These are phyloP conservation scores for Coboldia fuscipes DNA, from an alignment of 1,140 invertebrate species.

Conservation along the genomic window DNA sequence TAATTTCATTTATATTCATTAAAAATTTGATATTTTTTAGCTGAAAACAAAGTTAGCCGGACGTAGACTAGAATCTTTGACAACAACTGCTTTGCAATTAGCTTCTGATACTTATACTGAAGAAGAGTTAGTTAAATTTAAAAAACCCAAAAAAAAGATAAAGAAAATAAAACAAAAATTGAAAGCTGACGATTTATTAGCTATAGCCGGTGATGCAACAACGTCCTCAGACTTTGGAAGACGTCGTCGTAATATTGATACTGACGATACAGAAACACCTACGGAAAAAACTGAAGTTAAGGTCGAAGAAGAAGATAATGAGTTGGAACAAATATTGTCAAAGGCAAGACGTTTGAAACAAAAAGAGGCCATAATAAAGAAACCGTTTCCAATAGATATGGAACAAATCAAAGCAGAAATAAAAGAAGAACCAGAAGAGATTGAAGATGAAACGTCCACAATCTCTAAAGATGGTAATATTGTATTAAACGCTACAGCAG, in stretches of 20 bases:
- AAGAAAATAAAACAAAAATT: slow-evolving; percentile 26
- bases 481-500: slow-evolving; percentile 80
- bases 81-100: slow-evolving; percentile 38
- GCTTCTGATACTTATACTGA: slow-evolving; percentile 79
- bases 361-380: slow-evolving; percentile 24
- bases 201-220: slow-evolving; percentile 11
- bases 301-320: slow-evolving; percentile 45
- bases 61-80: slow-evolving; percentile 50
- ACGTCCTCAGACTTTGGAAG: slow-evolving; percentile 29
- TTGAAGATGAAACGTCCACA: slow-evolving; percentile 11
- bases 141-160: slow-evolving; percentile 84
- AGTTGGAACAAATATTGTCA: slow-evolving; percentile 47
- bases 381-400: slow-evolving; percentile 14
- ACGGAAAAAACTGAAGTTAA: slow-evolving; percentile 35
- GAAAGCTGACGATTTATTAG: slow-evolving; percentile 33
- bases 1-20: background rate
- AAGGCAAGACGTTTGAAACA: slow-evolving; percentile 46
- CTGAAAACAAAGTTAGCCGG: slow-evolving; percentile 35
- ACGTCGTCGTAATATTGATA: slow-evolving; percentile 15
- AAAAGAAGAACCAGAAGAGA: slow-evolving; percentile 18
- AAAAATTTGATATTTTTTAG: slow-evolving; percentile 5
- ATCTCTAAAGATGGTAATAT: slow-evolving; percentile 31
- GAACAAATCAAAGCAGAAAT: slow-evolving; percentile 23
- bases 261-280: slow-evolving; percentile 3
- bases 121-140: slow-evolving; percentile 64